Conservation (phyloP, 2,888 invertebrate species). For the Escarpia spicata region DNA sequence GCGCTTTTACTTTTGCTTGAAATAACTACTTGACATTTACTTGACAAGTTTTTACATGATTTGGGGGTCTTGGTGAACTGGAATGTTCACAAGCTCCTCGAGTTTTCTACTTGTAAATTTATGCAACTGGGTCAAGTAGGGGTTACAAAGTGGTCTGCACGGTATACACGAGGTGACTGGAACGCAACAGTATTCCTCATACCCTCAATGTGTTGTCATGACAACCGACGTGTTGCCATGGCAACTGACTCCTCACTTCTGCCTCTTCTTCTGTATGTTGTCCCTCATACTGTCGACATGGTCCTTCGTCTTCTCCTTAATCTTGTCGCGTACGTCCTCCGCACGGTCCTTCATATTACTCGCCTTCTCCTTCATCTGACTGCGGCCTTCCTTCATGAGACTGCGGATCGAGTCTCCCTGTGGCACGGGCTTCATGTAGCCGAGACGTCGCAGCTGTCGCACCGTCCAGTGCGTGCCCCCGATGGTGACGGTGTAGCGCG, state of each 20-base stretch:
- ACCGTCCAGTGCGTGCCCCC: conserved; percentile 89
- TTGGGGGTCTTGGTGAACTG: too few relatives aligned
- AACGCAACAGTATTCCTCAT: too few relatives aligned
- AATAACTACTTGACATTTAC: too few relatives aligned
- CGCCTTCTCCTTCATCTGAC: conserved; percentile 42
- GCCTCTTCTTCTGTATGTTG: conserved; percentile 19
- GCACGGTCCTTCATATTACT: conserved; percentile 30
- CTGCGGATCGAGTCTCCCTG: conserved; percentile 49
- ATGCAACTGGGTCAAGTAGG: too few relatives aligned
- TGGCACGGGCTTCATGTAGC: conserved; percentile 85
- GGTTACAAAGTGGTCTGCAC: too few relatives aligned
- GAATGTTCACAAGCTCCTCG: too few relatives aligned
- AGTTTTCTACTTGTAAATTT: too few relatives aligned
- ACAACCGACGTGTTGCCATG: not conserved
- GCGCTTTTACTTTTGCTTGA: too few relatives aligned
- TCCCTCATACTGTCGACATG: conserved; percentile 25
- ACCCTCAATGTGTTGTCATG: not conserved
- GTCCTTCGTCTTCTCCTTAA: conserved; percentile 24
- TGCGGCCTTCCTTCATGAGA: conserved; percentile 51
- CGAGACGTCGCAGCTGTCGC: conserved; percentile 80
- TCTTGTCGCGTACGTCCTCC: conserved; percentile 25
- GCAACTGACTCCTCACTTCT: conserved; percentile 18
- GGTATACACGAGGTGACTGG: too few relatives aligned
- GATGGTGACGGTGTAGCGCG: conserved; percentile 90
- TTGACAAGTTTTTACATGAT: too few relatives aligned